phyloP scores from a whole-genome alignment of 2,888 invertebrate species.

The Drosophila sordidula region DNA sequence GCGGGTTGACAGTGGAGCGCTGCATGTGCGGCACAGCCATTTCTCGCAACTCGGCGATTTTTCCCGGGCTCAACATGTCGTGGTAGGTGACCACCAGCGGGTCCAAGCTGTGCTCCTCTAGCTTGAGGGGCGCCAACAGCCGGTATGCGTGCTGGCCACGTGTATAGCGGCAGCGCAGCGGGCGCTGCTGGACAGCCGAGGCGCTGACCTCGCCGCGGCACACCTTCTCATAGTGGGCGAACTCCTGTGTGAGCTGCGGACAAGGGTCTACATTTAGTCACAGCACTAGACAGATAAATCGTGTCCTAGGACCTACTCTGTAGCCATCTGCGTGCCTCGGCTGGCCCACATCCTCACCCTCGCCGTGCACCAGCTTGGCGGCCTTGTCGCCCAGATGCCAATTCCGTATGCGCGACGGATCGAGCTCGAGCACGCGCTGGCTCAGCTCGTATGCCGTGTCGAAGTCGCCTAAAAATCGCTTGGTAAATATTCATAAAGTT shows the following conservation, averaged over 20 bases:
- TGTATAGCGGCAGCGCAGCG: slow-evolving; percentile 73
- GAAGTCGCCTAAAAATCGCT: slow-evolving; percentile 66
- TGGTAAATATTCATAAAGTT: slow-evolving; percentile 47
- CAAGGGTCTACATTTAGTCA: slow-evolving; percentile 33
- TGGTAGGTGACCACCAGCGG: slow-evolving; percentile 87
- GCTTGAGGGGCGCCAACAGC: slow-evolving; percentile 84
- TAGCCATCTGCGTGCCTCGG: slow-evolving; percentile 50
- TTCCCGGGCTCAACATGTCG: slow-evolving; percentile 86
- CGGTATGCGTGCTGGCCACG: slow-evolving; percentile 58
- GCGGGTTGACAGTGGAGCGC: slow-evolving; percentile 86
- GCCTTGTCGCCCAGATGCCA: slow-evolving; percentile 68
- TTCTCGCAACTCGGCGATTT: slow-evolving; percentile 86
- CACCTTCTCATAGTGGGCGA: slow-evolving; percentile 85
- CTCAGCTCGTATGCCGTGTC: slow-evolving; percentile 74
- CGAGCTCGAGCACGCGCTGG: slow-evolving; percentile 72
- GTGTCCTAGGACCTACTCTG: slow-evolving; percentile 45
- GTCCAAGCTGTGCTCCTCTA: slow-evolving; percentile 86
- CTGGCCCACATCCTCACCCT: slow-evolving; percentile 21
- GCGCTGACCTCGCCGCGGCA: slow-evolving; percentile 76
- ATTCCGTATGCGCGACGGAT: slow-evolving; percentile 69
- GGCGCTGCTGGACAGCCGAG: slow-evolving; percentile 64
- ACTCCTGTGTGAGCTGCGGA: slow-evolving; percentile 71
- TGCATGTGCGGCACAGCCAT: slow-evolving; percentile 86
- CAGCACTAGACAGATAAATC: slow-evolving; percentile 10
- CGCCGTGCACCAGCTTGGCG: slow-evolving; percentile 13